phyloP scores from a whole-genome alignment of 2,113 vertebrate species.

The Phaethon lepturus region DNA sequence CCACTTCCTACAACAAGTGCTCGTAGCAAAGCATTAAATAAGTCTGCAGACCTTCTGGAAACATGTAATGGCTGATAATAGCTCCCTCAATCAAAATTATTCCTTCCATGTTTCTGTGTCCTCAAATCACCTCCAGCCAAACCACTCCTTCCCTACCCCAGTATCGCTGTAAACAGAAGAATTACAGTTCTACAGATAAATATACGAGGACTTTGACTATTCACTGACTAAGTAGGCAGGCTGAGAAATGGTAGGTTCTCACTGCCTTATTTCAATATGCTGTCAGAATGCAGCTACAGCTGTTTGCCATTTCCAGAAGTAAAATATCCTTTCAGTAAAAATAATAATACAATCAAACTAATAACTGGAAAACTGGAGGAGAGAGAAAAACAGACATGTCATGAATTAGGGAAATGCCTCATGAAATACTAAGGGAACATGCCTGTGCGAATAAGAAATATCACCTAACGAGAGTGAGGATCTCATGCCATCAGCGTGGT shows the following conservation, averaged over 20 bases:
- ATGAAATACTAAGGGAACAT: not conserved
- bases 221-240: not conserved
- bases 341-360: accelerated
- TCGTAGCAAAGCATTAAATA: not conserved
- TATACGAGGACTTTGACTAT: not conserved
- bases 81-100: not conserved
- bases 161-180: not conserved
- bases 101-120: not conserved
- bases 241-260: not conserved
- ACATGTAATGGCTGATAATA: not conserved
- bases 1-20: not conserved
- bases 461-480: accelerated
- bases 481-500: not conserved
- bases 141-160: not conserved
- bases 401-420: not conserved
- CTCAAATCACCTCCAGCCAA: not conserved
- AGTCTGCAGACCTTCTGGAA: constrained; percentile 16
- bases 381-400: not conserved
- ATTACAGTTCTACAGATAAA: not conserved
- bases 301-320: not conserved
- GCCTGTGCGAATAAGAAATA: accelerated
- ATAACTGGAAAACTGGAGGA: not conserved
- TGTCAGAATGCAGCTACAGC: not conserved
- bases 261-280: not conserved
- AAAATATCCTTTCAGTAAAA: not conserved